A percentile compares a stretch with the other conserved stretches of the same genome.
These are phyloP conservation scores for Leptinotarsa rubiginosa DNA, from an alignment of 2,888 invertebrate species.

Conservation along the genomic window DNA sequence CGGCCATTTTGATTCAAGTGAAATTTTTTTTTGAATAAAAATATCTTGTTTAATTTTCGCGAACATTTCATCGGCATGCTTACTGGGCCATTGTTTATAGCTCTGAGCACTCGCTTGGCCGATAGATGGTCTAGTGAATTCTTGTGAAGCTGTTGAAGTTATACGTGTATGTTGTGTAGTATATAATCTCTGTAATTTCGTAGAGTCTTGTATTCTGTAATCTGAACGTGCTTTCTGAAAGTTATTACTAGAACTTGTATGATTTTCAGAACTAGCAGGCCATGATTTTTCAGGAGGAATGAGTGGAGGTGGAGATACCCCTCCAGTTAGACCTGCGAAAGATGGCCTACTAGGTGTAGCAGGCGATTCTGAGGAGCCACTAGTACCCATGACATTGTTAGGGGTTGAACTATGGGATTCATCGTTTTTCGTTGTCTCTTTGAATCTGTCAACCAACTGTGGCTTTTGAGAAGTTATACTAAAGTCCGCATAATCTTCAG, in stretches of 20 bases:
- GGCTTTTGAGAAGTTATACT: no score
- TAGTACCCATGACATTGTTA: not conserved
- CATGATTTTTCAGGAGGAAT: constrained; percentile 46
- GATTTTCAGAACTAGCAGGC: constrained; percentile 41
- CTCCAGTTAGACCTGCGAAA: constrained; percentile 27
- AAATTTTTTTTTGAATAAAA: not conserved
- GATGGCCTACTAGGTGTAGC: constrained; percentile 18
- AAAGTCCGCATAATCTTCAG: constrained; percentile 14
- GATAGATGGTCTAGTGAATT: not conserved
- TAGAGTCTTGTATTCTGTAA: constrained; percentile 23
- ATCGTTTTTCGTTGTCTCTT: constrained; percentile 10
- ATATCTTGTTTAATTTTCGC: not conserved
- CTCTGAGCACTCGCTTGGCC: not conserved
- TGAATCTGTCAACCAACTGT: constrained; percentile 17
- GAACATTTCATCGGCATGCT: not conserved
- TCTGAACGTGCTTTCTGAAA: not conserved
- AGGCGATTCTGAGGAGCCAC: not conserved
- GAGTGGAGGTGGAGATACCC: constrained; percentile 33
- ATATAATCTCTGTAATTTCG: not conserved
- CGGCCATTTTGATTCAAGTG: not conserved
- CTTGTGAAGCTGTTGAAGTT: not conserved
- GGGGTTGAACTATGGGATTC: not conserved
- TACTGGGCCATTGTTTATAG: not conserved
- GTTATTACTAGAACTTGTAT: constrained; percentile 17
- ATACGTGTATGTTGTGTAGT: no score